phyloP scores from a whole-genome alignment of 2,113 vertebrate genomes.

The Bujurquina vittata region DNA sequence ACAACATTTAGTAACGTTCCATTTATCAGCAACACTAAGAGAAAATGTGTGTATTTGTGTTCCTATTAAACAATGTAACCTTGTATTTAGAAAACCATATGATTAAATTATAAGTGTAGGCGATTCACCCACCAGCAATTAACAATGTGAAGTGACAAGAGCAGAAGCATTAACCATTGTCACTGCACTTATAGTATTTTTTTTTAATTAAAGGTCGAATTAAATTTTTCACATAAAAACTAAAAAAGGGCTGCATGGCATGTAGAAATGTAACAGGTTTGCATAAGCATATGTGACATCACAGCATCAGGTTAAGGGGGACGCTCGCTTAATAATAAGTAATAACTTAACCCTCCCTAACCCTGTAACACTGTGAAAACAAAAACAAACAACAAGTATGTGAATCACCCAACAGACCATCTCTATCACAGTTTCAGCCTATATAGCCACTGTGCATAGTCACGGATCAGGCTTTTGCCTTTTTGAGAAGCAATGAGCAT shows the following conservation, averaged over 20 bases:
- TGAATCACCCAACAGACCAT: not conserved
- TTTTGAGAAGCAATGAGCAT: not conserved
- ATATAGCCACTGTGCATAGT: constrained; percentile 4
- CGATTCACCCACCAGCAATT: not conserved
- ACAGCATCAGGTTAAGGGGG: not conserved
- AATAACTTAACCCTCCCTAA: not conserved
- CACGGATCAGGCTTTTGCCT: too few species aligned
- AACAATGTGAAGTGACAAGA: not conserved
- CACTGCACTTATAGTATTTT: not conserved
- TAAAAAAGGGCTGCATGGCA: not conserved
- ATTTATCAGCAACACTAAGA: not conserved
- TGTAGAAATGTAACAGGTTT: not conserved
- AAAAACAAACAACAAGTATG: not conserved
- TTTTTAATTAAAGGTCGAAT: not conserved
- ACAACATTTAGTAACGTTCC: not conserved
- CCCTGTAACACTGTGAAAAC: not conserved
- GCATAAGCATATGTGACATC: not conserved
- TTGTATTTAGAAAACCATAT: not conserved
- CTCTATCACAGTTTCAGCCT: not conserved
- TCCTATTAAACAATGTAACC: not conserved
- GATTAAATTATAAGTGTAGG: not conserved
- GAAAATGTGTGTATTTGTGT: not conserved
- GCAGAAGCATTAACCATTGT: not conserved
- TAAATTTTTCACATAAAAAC: not conserved
- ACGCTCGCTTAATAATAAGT: not conserved